Evolutionary conservation across 2,113 vertebrate genomes (phyloP), one percentile per base, ranked within the genome.

Genomic region (Ondatra zibethicus): DNA sequence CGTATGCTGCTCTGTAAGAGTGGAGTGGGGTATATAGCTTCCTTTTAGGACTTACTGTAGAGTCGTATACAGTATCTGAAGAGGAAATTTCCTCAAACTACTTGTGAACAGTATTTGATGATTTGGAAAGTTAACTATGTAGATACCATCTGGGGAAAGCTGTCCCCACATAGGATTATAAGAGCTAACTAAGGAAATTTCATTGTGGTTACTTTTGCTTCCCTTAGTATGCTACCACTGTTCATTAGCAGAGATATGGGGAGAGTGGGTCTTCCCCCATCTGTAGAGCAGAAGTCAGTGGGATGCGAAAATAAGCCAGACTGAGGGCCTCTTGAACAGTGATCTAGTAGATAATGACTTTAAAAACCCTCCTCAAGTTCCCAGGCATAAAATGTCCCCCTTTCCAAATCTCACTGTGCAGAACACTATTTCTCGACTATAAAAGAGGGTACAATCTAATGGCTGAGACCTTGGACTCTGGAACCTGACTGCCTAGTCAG

Each of bases 311-410:
- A 33, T 81, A 93, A 93, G n/a, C 77, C 5, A 21, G 76, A 72
- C 7, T 2, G 10, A 89, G 72, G 45, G 3, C 65, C 39, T 93
- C 78, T 90, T 47, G 87, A 93, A 68, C 27, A 36, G 65, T 88
- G 5, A 90, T 93, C 33, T 96, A 91, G 76, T 95, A 93, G 31
- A 16, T 86, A 73, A 94, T 76, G 33, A 85, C 36, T 96, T 93
- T 33, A 70, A 82, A 68, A 76, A 85, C 17, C 36, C 58, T 65
- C 50, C 12, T 88, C n/a, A 91, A 78, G 39, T 84, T 96, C 39
- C 61, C 65, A 72, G 93, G 63, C 66, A 19, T 70, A 94, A 86
- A 75, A 70, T 93, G 27, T 65, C 17, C 25, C 9, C 39, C 33
- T 97, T 94, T 58, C 42, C n/a, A 95, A 93, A 81, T 85, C 70